Evolutionary conservation across 92 coral and sea anemone genomes (phyloP), one percentile per base, ranked within the genome.

Genomic region (Epizoanthus fatuus): DNA sequence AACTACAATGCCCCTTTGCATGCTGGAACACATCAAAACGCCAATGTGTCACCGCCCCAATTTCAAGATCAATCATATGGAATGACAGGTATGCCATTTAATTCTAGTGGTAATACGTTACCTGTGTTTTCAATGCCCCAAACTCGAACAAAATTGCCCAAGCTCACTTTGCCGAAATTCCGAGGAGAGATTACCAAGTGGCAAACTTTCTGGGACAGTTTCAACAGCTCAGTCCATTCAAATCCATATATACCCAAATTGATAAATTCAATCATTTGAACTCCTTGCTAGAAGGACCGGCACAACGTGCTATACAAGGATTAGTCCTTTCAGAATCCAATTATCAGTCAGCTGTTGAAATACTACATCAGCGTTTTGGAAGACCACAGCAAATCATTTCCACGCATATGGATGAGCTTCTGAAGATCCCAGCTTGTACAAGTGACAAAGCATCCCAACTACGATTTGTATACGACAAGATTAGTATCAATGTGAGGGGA

Each of bases 121-220:
- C 55, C 68, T 53, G 81, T 75, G 54, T 16, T 38, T 75, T 29
- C 81, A 57, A 68, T 56, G 68, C 81, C 67, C 54, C 52, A 9
- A 56, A 59, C 69, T 19, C 69, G 63, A 63, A 72, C 88, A 58
- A 90, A 74, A 73, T 69, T 90, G 55, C 94, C 94, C 14, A 87
- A 81, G 76, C 82, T 91, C 22, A 75, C 75, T 6, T 45, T 87
- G 45, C 87, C 74, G 40, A 78, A 70, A 69, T 89, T 76, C 39
- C 63, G 42, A 60, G 89, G 89, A 1, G 90, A 84, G 1, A 42
- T 73, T 3, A 87, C 91, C 0, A 57, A 75, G 17, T 90, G 87
- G 84, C 86, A 85, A 39, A 86, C 79, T 5, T 86, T 91, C 22
- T 87, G 94, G 94, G 89, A 91, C 58, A 32, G 72, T 52, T 87